These are phyloP conservation scores for Meteorus sp. DNA, from an alignment of 1,140 invertebrate species.

Conservation along the genomic window DNA sequence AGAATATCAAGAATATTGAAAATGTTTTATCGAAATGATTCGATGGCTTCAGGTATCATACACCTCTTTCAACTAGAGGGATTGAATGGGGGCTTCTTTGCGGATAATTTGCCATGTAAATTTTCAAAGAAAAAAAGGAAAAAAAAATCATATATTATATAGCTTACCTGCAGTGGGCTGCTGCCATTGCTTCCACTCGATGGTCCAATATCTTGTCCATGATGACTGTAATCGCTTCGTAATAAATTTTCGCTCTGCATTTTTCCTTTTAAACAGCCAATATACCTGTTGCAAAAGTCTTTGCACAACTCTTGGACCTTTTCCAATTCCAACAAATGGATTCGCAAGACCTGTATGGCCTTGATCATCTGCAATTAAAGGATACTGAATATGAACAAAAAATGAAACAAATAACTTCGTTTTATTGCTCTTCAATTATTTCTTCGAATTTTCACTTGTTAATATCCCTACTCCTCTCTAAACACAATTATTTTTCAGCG, in stretches of 20 bases:
- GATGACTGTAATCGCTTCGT: slow-evolving; percentile 71
- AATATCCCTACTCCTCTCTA: slow-evolving; percentile 4
- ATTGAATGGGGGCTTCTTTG: slow-evolving; percentile 53
- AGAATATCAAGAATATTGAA: no score
- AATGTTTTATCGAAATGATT: no score
- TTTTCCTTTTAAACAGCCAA: slow-evolving; percentile 92
- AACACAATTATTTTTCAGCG: neutral
- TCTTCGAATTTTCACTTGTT: slow-evolving; percentile 20
- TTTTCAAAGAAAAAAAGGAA: slow-evolving; percentile 16
- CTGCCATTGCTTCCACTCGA: slow-evolving; percentile 62
- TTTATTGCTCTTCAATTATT: slow-evolving; percentile 15
- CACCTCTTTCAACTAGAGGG: slow-evolving; percentile 46
- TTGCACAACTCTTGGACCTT: slow-evolving; percentile 97
- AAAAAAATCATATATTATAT: no score
- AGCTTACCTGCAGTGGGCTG: slow-evolving; percentile 58
- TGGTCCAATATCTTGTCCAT: slow-evolving; percentile 61
- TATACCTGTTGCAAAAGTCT: slow-evolving; percentile 95
- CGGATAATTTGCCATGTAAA: slow-evolving; percentile 32
- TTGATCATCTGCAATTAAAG: slow-evolving; percentile 86
- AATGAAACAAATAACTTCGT: slow-evolving; percentile 15
- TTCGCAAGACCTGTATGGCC: slow-evolving; percentile 94
- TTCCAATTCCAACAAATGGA: slow-evolving; percentile 93
- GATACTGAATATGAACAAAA: no score
- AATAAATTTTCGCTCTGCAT: slow-evolving; percentile 94
- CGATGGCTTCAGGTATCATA: slow-evolving; percentile 33